Evolutionary conservation across 2,888 invertebrate genomes (phyloP).

Genomic region (Mesoligia furuncula): DNA sequence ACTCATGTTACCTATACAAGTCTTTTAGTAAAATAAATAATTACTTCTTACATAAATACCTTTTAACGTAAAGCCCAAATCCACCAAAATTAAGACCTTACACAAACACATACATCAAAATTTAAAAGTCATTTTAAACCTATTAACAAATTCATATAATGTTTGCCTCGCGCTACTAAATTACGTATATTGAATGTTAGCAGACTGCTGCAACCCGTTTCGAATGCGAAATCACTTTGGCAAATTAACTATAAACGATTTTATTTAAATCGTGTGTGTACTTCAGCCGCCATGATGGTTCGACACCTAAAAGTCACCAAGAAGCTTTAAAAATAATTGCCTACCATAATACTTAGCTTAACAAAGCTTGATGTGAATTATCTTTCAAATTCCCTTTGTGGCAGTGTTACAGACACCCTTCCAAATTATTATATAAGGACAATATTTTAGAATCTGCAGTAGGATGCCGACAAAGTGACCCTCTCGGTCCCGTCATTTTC

Average conservation of each 20-base stretch:
- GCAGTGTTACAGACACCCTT: no score
- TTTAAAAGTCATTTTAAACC: slow-evolving; percentile 40
- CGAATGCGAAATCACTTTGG: slow-evolving; percentile 37
- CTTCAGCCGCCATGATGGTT: background rate
- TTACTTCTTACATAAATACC: background rate
- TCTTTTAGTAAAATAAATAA: no score
- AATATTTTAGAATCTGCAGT: no score
- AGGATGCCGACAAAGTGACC: no score
- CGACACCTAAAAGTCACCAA: background rate
- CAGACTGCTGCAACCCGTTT: slow-evolving; percentile 14
- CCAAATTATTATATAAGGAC: no score
- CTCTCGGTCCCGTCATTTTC: no score
- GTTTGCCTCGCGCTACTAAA: slow-evolving; percentile 36
- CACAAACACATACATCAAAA: slow-evolving; percentile 15
- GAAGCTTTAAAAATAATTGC: background rate
- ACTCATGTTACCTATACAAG: background rate
- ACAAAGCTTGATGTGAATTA: background rate
- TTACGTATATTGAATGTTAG: slow-evolving; percentile 37
- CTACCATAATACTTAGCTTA: background rate
- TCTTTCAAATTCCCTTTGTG: background rate
- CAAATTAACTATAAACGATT: slow-evolving; percentile 38
- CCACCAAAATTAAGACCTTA: background rate
- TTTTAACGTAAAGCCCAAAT: slow-evolving; percentile 1
- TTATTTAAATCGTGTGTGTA: slow-evolving; percentile 19
- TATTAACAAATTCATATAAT: slow-evolving; percentile 41